Evolutionary conservation across 2,888 invertebrate species (phyloP), one percentile per base, ranked within the genome.

Genomic region (Tenthredo notha): DNA sequence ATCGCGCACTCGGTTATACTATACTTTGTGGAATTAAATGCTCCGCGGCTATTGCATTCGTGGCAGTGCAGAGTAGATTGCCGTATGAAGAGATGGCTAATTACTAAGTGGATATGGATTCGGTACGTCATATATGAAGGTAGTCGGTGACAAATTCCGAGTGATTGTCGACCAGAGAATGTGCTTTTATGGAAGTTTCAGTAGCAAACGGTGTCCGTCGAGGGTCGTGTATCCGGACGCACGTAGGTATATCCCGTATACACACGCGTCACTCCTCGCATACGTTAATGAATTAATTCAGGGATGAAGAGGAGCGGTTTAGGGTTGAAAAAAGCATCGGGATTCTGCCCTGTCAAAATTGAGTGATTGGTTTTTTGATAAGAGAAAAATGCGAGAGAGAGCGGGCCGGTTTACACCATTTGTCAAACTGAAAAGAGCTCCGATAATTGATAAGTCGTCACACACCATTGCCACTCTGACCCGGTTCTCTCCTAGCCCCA

Each of bases 361-460:
- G 77, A 77, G 77, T 77, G 47, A 77, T 50, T 77, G 25, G 29
- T 43, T 77, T 72, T 33, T 37, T 74, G 3, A 43, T 74, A 21
- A 15, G 12, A 29, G 7, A 25, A 77, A 50, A 72, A 67, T 29
- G 29, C 40, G 43, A 43, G 67, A 21, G 65, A 74, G 12, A 61
- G 12, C 40, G 40, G 29, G 15, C n/a, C 74, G 9, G 74, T 74
- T 40, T 43, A 12, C 40, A 74, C 43, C 40, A 74, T 74, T 74
- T 43, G 74, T 74, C 74, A 74, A 74, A 40, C n/a, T 74, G 74
- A 74, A 43, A 40, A 40, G 43, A 74, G 74, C 29, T 18, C 29
- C 74, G 74, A 43, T 74, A 74, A 74, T 74, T 43, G 40, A 74
- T 74, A 74, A 40, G 43, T 74, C 33, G 33, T 12, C 1, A 2